Base-by-base conservation (phyloP, 2,113 vertebrate genomes). In the Hylia prasina region DNA sequence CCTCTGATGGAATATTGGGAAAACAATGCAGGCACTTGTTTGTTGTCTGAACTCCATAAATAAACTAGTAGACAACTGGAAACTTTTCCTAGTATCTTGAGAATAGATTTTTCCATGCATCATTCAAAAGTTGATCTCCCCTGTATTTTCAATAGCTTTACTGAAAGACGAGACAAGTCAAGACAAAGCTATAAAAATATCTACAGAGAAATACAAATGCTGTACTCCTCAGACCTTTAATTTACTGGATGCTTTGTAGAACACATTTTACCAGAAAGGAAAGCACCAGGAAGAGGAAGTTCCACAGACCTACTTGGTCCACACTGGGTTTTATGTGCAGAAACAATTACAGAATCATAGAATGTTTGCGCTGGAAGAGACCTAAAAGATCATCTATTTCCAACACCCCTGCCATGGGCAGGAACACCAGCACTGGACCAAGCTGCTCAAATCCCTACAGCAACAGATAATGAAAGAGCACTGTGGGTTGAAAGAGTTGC, bases 321-420 rank as follows among this genome's bases (percentile, higher is more conserved):
- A 21, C 19, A 18, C 2, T 0, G 3, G 7, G 13, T 64, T 56
- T 40, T 51, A 76, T 0, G 0, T 23, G 14, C 37, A 77, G 78
- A 48, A 90, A 75, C 4, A 48, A 14, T 37, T 54, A 69, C 16
- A 61, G 79, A 69, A 69, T 54, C 63, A 48, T 2, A 31, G 48
- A 70, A 76, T 54, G 21, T 15, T 35, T 82, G 30, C n/a, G 25
- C 27, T 63, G 35, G 11, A 54, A 42, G 48, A 40, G 56, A 63
- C 15, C 31, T 33, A 48, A 63, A 54, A 37, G 35, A 37, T 77
- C 35, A 31, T 14, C 48, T 33, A 7, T 5, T 70, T 56, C 56
- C 48, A 90, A 35, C 1, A 2, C 22, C 23, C 5, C 15, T 56
- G 27, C 56, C 22, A 21, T 10, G 13, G 31, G 25, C 56, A 83